phyloP scores from a whole-genome alignment of 2,888 invertebrate genomes.

The Parnassius orleans region DNA sequence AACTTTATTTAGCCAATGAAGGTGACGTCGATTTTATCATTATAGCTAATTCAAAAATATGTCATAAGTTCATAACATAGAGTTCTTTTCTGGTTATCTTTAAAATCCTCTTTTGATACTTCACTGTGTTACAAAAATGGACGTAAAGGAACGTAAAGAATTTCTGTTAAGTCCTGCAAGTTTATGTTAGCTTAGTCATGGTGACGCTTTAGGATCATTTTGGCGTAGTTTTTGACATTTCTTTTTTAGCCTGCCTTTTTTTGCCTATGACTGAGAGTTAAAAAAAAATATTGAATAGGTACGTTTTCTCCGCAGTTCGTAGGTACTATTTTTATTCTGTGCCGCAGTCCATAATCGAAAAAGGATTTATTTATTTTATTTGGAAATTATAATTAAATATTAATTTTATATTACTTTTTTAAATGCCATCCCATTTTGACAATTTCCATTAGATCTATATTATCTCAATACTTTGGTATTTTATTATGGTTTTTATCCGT shows the following conservation, averaged over 20 bases:
- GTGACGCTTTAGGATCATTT: conserved; percentile 77
- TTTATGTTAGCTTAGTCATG: conserved; percentile 67
- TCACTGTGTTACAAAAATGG: neutral
- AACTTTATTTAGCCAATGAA: conserved; percentile 50
- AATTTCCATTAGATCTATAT: too few relatives aligned
- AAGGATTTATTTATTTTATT: too few relatives aligned
- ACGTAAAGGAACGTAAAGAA: conserved; percentile 53
- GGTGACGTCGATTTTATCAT: conserved; percentile 46
- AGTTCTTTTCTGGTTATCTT: conserved; percentile 30
- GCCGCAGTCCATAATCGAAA: too few relatives aligned
- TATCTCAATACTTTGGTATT: too few relatives aligned
- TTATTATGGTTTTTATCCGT: too few relatives aligned
- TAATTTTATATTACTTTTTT: too few relatives aligned
- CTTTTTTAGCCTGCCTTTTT: conserved; percentile 42
- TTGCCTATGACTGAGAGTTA: too few relatives aligned
- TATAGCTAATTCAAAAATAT: conserved; percentile 13
- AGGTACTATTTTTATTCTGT: too few relatives aligned
- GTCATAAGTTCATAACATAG: conserved; percentile 33
- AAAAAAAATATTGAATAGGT: too few relatives aligned
- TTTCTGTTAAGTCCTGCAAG: conserved; percentile 59
- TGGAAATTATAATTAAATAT: too few relatives aligned
- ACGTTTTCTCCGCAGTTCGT: too few relatives aligned
- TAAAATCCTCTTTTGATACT: conserved; percentile 6
- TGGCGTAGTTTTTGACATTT: conserved; percentile 75
- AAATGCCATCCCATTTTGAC: too few relatives aligned